Conservation (phyloP, 2,888 invertebrate species). For the Candidula unifasciata region DNA sequence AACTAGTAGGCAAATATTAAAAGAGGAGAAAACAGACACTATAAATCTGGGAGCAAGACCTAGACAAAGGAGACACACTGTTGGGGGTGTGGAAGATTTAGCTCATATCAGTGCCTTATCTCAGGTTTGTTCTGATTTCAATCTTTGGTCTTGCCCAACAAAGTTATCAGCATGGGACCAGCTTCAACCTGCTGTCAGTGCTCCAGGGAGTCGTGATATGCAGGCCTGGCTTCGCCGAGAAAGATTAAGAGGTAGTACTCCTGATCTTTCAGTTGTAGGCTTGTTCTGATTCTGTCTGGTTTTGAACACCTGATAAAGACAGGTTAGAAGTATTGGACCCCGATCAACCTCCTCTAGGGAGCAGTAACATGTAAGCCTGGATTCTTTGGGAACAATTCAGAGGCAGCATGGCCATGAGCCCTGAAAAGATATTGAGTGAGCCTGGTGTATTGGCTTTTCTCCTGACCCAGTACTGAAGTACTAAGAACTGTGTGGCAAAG, state of each 20-base stretch:
- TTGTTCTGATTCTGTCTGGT: too few species aligned
- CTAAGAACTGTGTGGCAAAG: too few species aligned
- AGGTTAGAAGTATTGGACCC: too few species aligned
- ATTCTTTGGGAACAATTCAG: too few species aligned
- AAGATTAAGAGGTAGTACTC: conserved; percentile 79
- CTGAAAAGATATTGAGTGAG: too few species aligned
- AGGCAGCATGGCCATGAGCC: too few species aligned
- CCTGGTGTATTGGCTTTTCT: too few species aligned
- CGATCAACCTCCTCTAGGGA: too few species aligned
- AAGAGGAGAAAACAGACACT: conserved; percentile 54
- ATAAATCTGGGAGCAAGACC: conserved; percentile 41
- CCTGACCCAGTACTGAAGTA: too few species aligned
- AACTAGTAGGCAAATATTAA: conserved; percentile 38
- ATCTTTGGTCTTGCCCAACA: background rate
- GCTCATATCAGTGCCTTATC: conserved; percentile 81
- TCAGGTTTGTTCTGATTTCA: conserved; percentile 54
- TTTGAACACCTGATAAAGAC: too few species aligned
- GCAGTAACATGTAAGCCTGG: too few species aligned
- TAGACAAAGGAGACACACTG: conserved; percentile 87
- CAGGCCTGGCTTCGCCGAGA: conserved; percentile 79
- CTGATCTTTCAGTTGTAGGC: conserved; percentile 59
- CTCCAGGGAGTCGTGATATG: conserved; percentile 65
- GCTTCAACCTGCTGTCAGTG: conserved; percentile 70
- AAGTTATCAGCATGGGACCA: conserved; percentile 75
- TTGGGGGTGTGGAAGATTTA: conserved; percentile 94